Evolutionary conservation across 2,797 vertebrate species (phyloP), one percentile per base, ranked within the genome.

Genomic region (Neosalanx taihuensis): DNA sequence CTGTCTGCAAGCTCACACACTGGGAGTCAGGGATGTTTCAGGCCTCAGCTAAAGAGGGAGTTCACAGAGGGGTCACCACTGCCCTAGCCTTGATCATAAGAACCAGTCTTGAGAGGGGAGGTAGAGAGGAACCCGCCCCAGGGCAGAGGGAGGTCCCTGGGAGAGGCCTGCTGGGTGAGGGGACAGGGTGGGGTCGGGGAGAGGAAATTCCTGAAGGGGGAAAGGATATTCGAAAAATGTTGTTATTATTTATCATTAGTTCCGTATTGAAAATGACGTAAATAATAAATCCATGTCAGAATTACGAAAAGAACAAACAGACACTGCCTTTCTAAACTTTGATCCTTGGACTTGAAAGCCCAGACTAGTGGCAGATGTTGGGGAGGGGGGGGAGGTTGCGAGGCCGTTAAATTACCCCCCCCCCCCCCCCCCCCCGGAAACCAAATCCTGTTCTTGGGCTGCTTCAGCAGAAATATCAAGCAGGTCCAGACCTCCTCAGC

Each of bases 51-150:
- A 69, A 83, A 79, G 85, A 85, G 83, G 83, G 88, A 84, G 91
- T 92, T 94, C 91, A 92, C 76, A 41, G 0, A 6, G 75, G 85
- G 91, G 93, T 91, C 92, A 92, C 91, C 71, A 70, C 85, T 70
- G 84, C 79, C 79, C 80, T 75, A 81, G 86, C 85, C 88, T 86
- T 90, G 87, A 88, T 90, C 92, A 90, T 87, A 86, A 84, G 86
- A 88, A 92, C 90, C 91, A 92, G 91, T 92, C 93, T 92, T 89
- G 85, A 90, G 86, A 88, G 88, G 88, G 87, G 82, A 79, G 85
- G 87, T 83, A 78, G 89, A 58, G 82, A 88, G 80, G 84, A 81
- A 81, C 85, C 77, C 78, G 82, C 64, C 91, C 91, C 20, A 72
- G 80, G 90, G 90, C 81, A 65, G 67, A 70, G 74, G 74, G 41